These are phyloP conservation scores for Samia ricini DNA, from an alignment of 1,140 invertebrate species.

Conservation along the genomic window DNA sequence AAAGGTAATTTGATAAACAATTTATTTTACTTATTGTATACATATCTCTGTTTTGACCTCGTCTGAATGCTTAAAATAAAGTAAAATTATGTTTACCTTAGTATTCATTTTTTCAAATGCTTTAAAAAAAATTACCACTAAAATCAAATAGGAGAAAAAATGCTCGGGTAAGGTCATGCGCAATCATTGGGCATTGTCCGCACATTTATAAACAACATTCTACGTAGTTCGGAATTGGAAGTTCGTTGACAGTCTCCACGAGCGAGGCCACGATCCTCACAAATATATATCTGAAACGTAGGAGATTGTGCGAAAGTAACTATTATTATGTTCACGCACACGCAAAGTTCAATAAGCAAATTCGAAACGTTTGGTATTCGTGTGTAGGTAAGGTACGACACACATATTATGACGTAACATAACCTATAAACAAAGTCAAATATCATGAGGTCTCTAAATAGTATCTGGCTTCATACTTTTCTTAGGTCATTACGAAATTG, in stretches of 20 bases:
- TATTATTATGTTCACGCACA: constrained; percentile 9
- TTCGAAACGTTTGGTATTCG: constrained; percentile 9
- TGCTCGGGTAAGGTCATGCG: constrained; percentile 4
- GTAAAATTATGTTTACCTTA: too few species aligned
- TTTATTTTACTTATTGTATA: too few species aligned
- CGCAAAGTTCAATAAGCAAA: constrained; percentile 2
- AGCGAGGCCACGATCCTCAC: constrained; percentile 11
- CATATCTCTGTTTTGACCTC: too few species aligned
- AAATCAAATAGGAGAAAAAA: constrained; percentile 2
- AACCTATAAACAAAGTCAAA: background rate
- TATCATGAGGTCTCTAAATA: background rate
- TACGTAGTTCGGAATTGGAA: constrained; percentile 12
- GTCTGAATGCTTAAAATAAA: too few species aligned
- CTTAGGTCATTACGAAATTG: background rate
- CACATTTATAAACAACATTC: constrained; percentile 8
- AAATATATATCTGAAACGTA: background rate
- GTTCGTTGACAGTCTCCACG: constrained; percentile 10
- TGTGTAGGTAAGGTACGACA: background rate
- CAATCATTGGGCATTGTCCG: constrained; percentile 2
- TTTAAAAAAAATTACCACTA: background rate
- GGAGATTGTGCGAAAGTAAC: constrained; percentile 7
- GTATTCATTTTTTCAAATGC: too few species aligned
- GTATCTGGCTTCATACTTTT: background rate
- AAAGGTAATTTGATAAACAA: too few species aligned
- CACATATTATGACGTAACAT: constrained; percentile 1